Base-by-base conservation (phyloP, 2,113 vertebrate species). In the Saiga tatarica region DNA sequence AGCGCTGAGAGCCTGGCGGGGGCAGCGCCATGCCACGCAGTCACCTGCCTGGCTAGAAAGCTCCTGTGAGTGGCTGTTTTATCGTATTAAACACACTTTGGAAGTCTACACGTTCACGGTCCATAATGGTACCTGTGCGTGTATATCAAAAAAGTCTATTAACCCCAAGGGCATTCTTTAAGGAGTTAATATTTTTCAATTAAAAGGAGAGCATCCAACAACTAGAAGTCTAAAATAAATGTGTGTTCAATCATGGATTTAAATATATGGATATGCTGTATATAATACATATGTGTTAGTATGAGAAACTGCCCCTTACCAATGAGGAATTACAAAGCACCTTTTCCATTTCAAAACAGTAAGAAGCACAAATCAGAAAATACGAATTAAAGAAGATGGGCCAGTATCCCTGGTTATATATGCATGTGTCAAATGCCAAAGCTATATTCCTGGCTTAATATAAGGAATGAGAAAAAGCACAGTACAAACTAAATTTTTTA, bases 1-100 rank as follows among this genome's bases (percentile, higher is more conserved):
- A 0, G n/a, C 0, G 26, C 14, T 2, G 33, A 26, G 6, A 0
- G 33, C 4, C 1, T 26, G 53, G 10, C 8, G 5, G 82, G 36
- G 9, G 28, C 47, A 6, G 19, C 57, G 4, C n/a, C 42, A 3
- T 19, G 15, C 14, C 25, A 0, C 0, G 33, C 47, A 6, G 9
- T 57, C 89, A 57, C 25, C 15, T 2, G 42, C 62, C 60, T 86
- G 85, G 8, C 9, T 33, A 71, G 85, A 64, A 76, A 87, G 7
- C 39, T 55, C 21, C 57, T 0, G 10, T 0, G n/a, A 25, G 47
- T 15, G 5, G 57, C 78, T 12, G 4, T 11, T 42, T 9, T 0
- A 16, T 28, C 6, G 2, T 50, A 6, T 52, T 16, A 1, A 28
- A 53, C 82, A 25, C 21, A 12, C 52, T 60, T 30, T 21, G 62